Conservation (phyloP, 2,888 invertebrate genomes). For the Oeneis ivallda region DNA sequence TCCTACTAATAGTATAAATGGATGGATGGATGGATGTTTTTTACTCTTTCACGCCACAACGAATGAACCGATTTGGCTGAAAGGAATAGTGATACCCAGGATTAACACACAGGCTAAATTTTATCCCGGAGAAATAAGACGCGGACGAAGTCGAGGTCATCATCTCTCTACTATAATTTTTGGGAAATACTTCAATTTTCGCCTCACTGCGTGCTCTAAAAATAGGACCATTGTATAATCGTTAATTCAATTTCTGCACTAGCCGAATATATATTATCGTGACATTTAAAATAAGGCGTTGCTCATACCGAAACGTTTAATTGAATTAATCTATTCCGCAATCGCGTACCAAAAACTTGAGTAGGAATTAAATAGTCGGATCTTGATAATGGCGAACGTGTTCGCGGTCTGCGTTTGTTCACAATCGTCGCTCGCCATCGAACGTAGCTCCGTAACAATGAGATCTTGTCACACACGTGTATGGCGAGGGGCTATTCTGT, state of each 20-base stretch:
- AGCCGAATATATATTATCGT: slow-evolving; percentile 12
- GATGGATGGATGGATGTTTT: too few relatives aligned
- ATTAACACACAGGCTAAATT: too few relatives aligned
- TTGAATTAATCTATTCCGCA: slow-evolving; percentile 37
- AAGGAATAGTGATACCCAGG: too few relatives aligned
- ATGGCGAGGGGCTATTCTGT: slow-evolving; percentile 51
- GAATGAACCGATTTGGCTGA: too few relatives aligned
- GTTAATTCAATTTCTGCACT: neutral
- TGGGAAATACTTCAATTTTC: too few relatives aligned
- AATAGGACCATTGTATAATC: neutral
- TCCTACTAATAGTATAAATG: too few relatives aligned
- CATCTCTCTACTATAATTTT: too few relatives aligned
- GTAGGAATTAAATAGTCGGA: slow-evolving; percentile 44
- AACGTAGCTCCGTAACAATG: slow-evolving; percentile 57
- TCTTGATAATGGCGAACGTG: slow-evolving; percentile 52
- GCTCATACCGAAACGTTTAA: slow-evolving; percentile 31
- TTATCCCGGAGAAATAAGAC: too few relatives aligned
- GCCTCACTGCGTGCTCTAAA: neutral
- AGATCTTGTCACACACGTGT: slow-evolving; percentile 77
- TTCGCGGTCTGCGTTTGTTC: slow-evolving; percentile 52
- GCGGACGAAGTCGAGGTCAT: too few relatives aligned
- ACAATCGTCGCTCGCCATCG: slow-evolving; percentile 56
- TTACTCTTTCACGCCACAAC: too few relatives aligned
- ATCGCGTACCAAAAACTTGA: slow-evolving; percentile 43
- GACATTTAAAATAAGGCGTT: slow-evolving; percentile 32